Evolutionary conservation across 2,113 vertebrate species (phyloP).

Genomic region (Dromas ardeola): DNA sequence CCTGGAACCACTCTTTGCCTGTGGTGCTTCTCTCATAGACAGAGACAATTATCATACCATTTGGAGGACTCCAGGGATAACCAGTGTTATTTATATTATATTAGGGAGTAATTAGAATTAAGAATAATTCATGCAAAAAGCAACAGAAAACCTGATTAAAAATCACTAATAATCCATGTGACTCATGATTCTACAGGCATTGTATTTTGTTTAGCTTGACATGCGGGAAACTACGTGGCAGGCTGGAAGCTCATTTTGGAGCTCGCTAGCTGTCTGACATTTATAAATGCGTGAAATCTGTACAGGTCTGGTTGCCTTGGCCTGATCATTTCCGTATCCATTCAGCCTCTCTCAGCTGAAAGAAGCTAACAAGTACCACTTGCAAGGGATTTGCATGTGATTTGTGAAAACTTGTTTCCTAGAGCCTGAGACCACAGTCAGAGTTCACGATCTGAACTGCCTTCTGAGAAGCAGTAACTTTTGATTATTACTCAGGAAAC

Average conservation of each 20-base stretch:
- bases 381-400: neutral
- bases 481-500: neutral
- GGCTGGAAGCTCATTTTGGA: neutral
- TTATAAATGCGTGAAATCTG: neutral
- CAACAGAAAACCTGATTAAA: conserved; percentile 13
- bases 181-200: neutral
- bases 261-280: neutral
- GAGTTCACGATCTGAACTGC: neutral
- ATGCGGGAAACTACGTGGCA: neutral
- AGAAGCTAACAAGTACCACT: neutral
- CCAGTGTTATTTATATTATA: neutral
- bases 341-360: neutral
- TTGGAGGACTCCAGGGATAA: neutral
- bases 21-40: neutral
- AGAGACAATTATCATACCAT: neutral
- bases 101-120: neutral
- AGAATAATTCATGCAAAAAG: neutral
- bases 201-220: neutral
- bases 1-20: neutral
- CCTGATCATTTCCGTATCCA: neutral
- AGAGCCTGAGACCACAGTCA: neutral
- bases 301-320: neutral
- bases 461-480: neutral
- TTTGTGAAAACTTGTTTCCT: neutral
- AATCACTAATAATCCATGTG: neutral